Evolutionary conservation across 2,888 invertebrate genomes (phyloP).

Genomic region (Cheilosia urbana): DNA sequence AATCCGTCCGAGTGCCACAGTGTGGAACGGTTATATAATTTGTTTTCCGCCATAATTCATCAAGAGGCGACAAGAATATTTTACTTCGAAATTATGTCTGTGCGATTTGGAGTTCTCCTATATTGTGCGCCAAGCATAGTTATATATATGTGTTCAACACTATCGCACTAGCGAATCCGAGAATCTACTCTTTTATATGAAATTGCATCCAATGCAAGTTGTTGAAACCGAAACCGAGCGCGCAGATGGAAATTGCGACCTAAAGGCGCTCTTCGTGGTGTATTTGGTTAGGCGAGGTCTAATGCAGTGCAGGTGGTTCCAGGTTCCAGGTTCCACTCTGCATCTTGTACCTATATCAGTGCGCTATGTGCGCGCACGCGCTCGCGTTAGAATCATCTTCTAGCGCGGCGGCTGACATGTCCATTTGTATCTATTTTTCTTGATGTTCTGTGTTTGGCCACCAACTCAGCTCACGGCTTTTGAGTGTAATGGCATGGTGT

Average conservation of each 20-base stretch:
- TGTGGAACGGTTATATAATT: conserved; percentile 72
- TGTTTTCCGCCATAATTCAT: conserved; percentile 76
- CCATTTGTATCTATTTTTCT: conserved; percentile 68
- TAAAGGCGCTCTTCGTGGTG: conserved; percentile 45
- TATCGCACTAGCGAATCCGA: conserved; percentile 5
- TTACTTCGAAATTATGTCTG: conserved; percentile 70
- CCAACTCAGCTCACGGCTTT: conserved; percentile 35
- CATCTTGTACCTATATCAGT: conserved; percentile 28
- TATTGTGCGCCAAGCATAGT: conserved; percentile 1
- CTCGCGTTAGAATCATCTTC: conserved; percentile 49
- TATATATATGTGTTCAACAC: conserved; percentile 4
- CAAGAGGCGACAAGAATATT: conserved; percentile 76
- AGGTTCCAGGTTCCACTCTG: background rate
- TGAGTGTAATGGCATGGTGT: conserved; percentile 8
- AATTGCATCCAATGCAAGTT: conserved; percentile 40
- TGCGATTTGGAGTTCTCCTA: conserved; percentile 17
- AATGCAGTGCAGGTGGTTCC: conserved; percentile 51
- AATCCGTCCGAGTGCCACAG: conserved; percentile 28
- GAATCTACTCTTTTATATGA: conserved; percentile 2
- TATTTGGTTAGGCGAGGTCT: conserved; percentile 48
- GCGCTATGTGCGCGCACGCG: conserved; percentile 47
- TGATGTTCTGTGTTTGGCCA: conserved; percentile 35
- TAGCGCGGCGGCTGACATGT: conserved; percentile 55
- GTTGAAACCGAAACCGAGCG: conserved; percentile 67
- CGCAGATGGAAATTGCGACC: conserved; percentile 36